Base-by-base conservation (phyloP, 2,888 invertebrate species). In the Sinotaia quadrata region DNA sequence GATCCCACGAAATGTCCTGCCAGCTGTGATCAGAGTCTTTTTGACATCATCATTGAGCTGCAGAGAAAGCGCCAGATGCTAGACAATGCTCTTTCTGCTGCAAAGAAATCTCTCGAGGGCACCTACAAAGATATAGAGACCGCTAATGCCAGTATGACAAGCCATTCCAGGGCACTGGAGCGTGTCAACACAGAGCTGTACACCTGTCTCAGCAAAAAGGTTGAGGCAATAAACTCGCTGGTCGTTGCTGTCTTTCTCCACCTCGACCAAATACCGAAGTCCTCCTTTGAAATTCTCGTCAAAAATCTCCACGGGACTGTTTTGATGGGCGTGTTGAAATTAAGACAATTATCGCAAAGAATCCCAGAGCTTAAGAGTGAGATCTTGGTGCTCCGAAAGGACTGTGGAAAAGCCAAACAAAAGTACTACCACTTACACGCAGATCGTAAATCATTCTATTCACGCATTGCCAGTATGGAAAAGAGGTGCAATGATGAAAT, bases 401-500 rank as follows among this genome's bases (percentile, higher is more conserved):
- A 37, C 12, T 24, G 31, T n/a, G 7, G 1, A 21, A 24, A 7
- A 12, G 24, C 4, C 21, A 7, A 7, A 24, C 1, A 18, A n/a
- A 47, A 18, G 12, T 7, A 15, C 18, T 18, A 1, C 2, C 8
- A 7, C 1, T 24, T 47, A 7, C n/a, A 47, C 21, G 7, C 3
- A n/a, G 47, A 18, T 8, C 47, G 8, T 7, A 7, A 7, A 7
- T n/a, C 24, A n/a, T 7, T 47, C 21, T 21, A 47, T 3, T 3
- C 41, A 8, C 15, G 12, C 4, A 37, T 33, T 4, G 21, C n/a
- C 24, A 37, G 5, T 18, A 33, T 51, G 60, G 51, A 51, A 12
- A 66, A 58, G 21, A 44, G 58, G 3, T 73, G 73, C 47, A 67
- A 73, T 8, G 21, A 57, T 4, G 73, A 66, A 21, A 66, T 73